Percentiles rank a stretch among this genome's conserved stretches.
phyloP scores from a whole-genome alignment of 2,113 vertebrate genomes.

The Odocoileus hemionus region DNA sequence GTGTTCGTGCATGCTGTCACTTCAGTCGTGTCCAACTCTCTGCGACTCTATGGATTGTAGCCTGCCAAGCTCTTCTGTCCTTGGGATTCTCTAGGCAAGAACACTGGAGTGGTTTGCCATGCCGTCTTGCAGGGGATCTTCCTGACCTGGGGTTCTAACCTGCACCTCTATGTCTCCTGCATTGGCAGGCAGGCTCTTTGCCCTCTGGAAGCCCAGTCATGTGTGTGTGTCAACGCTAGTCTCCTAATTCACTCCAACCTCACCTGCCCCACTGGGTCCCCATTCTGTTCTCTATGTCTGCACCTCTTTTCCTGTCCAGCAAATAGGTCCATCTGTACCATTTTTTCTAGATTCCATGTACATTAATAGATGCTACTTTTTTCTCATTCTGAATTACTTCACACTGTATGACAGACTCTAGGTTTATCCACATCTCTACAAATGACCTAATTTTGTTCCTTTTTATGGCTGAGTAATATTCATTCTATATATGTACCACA shows the following conservation, averaged over 20 bases:
- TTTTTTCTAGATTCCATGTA: background rate
- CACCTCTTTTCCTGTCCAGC: background rate
- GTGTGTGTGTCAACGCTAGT: background rate
- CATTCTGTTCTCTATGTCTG: background rate
- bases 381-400: background rate
- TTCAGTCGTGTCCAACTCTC: fast-evolving
- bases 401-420: background rate
- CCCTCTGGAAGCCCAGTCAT: background rate
- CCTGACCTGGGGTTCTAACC: background rate
- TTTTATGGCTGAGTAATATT: background rate
- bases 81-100: background rate
- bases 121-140: background rate
- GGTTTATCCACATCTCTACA: background rate
- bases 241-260: background rate
- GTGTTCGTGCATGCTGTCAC: fast-evolving
- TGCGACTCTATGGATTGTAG: fast-evolving
- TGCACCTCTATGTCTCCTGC: background rate
- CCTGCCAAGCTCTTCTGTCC: background rate
- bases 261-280: background rate
- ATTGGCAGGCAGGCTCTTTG: background rate
- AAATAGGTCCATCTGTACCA: background rate
- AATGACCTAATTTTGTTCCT: background rate
- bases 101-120: background rate
- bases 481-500: background rate
- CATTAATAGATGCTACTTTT: background rate